phyloP scores from a whole-genome alignment of 2,888 invertebrate species.

The Cephus pygmeus region DNA sequence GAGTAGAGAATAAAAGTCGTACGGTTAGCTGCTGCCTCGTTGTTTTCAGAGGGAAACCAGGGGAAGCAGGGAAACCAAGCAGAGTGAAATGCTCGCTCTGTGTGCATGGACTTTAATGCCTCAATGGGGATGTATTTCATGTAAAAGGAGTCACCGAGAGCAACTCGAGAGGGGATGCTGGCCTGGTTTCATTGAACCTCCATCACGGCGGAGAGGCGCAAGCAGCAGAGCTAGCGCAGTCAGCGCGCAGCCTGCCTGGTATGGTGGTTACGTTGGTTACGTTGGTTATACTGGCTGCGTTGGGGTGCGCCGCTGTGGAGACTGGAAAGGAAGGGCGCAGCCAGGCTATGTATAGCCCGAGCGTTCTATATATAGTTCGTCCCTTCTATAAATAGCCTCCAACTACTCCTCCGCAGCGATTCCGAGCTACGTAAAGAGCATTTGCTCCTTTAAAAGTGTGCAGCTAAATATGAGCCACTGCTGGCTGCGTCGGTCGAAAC shows the following conservation, averaged over 20 bases:
- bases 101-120: no score
- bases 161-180: slow-evolving; percentile 41
- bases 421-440: not conserved
- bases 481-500: not conserved
- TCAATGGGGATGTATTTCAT: slow-evolving; percentile 44
- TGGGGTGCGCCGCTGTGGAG: slow-evolving; percentile 35
- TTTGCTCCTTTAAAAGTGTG: slow-evolving; percentile 32
- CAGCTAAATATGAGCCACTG: slow-evolving; percentile 41
- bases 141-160: slow-evolving; percentile 36
- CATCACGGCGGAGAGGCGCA: slow-evolving; percentile 28
- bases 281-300: not conserved
- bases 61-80: not conserved
- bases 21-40: no score
- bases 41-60: not conserved
- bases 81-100: no score
- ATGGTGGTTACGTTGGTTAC: no score
- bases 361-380: slow-evolving; percentile 61
- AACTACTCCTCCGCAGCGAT: slow-evolving; percentile 34
- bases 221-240: slow-evolving; percentile 25
- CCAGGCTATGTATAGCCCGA: slow-evolving; percentile 61
- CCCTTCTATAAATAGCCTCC: slow-evolving; percentile 64
- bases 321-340: slow-evolving; percentile 32
- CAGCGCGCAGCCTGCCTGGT: slow-evolving; percentile 12
- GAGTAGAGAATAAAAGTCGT: no score
- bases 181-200: slow-evolving; percentile 63